These are phyloP conservation scores for Sylvia borin DNA, from an alignment of 2,797 vertebrate species.

Conservation along the genomic window DNA sequence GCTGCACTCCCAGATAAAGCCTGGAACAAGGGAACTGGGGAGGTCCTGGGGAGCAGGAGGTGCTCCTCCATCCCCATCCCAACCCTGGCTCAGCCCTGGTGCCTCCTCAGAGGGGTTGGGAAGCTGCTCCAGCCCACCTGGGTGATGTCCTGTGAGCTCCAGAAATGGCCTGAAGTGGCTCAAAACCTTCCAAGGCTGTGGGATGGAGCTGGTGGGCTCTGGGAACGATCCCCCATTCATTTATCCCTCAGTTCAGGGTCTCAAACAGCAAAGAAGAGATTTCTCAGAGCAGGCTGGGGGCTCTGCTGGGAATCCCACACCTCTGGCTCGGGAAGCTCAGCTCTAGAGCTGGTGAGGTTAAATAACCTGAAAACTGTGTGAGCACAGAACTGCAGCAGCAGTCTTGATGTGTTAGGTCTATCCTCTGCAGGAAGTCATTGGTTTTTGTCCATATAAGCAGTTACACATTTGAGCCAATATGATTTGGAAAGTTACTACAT, in stretches of 20 bases:
- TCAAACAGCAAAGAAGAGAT: neutral
- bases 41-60: neutral
- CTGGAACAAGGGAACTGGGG: neutral
- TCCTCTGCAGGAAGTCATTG: neutral
- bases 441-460: neutral
- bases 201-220: neutral
- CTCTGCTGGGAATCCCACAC: neutral
- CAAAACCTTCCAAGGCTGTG: rapidly evolving
- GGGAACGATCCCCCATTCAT: neutral
- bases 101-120: rapidly evolving
- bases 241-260: neutral
- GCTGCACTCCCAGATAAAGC: neutral
- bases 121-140: neutral
- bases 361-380: neutral
- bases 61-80: neutral
- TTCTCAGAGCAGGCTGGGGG: neutral
- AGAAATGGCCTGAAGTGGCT: rapidly evolving
- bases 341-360: neutral
- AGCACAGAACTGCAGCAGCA: neutral
- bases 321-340: neutral
- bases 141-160: neutral
- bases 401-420: neutral
- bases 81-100: neutral
- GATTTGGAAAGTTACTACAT: too few species aligned
- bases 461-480: neutral